These are phyloP conservation scores for Jaculus jaculus DNA, from an alignment of 2,113 vertebrate species.

Conservation along the genomic window DNA sequence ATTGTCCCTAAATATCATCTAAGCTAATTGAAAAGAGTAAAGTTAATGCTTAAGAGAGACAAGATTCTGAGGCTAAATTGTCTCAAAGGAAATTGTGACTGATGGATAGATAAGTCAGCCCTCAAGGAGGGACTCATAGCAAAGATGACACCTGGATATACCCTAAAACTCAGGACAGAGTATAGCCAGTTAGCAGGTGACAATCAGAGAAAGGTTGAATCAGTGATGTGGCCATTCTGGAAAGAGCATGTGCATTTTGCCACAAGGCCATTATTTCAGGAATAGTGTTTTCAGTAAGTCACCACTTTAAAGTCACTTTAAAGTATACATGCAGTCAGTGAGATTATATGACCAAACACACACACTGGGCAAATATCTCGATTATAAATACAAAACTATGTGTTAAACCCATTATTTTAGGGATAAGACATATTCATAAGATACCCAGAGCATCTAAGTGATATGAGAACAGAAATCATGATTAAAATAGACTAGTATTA, in stretches of 20 bases:
- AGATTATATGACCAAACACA: neutral
- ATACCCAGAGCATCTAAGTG: neutral
- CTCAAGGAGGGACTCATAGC: no score
- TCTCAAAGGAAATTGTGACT: neutral
- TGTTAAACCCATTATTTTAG: neutral
- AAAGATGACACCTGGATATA: neutral
- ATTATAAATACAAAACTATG: neutral
- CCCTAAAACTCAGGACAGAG: accelerated
- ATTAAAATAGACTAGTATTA: neutral
- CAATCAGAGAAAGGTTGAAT: neutral
- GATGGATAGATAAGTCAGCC: neutral
- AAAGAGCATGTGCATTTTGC: neutral
- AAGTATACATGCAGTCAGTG: neutral
- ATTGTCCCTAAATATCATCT: neutral
- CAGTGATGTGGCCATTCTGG: no score
- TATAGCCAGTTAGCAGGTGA: neutral
- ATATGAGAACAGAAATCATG: neutral
- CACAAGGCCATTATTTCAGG: neutral
- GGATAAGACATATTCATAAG: neutral
- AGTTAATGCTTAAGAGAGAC: neutral
- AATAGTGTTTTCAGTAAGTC: neutral
- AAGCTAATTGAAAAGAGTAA: neutral
- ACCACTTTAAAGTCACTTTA: neutral
- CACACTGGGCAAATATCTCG: neutral
- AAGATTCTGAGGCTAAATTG: neutral